phyloP scores from a whole-genome alignment of 1,140 invertebrate species.

The Scaptomyza montana region DNA sequence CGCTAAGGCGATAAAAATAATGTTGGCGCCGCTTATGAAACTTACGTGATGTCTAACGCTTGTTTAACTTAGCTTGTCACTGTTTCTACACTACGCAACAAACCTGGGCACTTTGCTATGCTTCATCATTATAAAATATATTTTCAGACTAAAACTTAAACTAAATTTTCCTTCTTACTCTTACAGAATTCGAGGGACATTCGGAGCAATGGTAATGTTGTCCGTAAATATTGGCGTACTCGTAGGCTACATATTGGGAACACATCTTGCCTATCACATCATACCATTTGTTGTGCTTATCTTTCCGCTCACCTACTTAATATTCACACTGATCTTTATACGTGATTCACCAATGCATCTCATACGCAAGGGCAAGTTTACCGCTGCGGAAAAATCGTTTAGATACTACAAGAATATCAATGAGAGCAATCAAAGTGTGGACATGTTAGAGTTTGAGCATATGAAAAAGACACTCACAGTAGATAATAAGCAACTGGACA shows the following conservation, averaged over 20 bases:
- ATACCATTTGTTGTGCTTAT: conserved; percentile 52
- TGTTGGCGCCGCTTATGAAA: conserved; percentile 12
- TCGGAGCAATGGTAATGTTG: conserved; percentile 65
- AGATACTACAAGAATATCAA: conserved; percentile 70
- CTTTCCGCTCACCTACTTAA: conserved; percentile 49
- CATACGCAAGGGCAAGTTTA: conserved; percentile 40
- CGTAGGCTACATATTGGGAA: conserved; percentile 60
- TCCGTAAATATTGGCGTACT: conserved; percentile 66
- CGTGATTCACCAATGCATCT: conserved; percentile 69
- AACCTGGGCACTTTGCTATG: no score
- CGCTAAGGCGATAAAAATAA: conserved; percentile 12
- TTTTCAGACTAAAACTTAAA: no score
- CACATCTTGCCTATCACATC: conserved; percentile 53
- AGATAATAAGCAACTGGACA: conserved; percentile 25
- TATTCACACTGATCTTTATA: conserved; percentile 49
- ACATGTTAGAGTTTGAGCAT: conserved; percentile 53
- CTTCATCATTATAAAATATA: no score
- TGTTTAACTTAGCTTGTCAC: conserved; percentile 6
- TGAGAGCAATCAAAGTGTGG: conserved; percentile 25
- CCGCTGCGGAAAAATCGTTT: conserved; percentile 57
- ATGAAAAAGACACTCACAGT: conserved; percentile 54
- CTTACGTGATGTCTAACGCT: neutral
- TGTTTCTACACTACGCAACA: neutral
- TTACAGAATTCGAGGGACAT: conserved; percentile 66
- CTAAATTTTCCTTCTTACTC: neutral